These are phyloP conservation scores for Ochropacha duplaris DNA, from an alignment of 2,888 invertebrate species.

Conservation along the genomic window DNA sequence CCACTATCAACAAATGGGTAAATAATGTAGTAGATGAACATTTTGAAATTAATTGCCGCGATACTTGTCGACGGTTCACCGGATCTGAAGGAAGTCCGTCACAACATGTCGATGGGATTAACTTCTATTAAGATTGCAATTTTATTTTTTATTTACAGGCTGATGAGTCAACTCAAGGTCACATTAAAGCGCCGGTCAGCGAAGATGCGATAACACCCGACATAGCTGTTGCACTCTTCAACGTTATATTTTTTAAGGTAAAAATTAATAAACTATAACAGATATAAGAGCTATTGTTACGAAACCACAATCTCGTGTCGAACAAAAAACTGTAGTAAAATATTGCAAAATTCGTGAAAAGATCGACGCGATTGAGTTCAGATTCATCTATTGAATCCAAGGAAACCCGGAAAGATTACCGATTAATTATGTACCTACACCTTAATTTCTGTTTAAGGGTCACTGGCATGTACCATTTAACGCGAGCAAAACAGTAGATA, in stretches of 20 bases:
- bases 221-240: slow-evolving; percentile 41
- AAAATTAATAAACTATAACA: not conserved
- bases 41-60: not conserved
- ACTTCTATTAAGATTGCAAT: too few species aligned
- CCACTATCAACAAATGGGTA: slow-evolving; percentile 34
- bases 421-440: too few species aligned
- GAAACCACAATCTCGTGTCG: too few species aligned
- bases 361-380: too few species aligned
- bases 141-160: slow-evolving; percentile 44
- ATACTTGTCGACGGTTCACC: too few species aligned
- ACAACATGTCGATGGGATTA: too few species aligned
- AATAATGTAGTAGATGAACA: slow-evolving; percentile 5
- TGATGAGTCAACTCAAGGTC: slow-evolving; percentile 44
- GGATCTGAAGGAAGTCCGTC: too few species aligned
- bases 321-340: too few species aligned
- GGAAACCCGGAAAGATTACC: too few species aligned
- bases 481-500: slow-evolving; percentile 39
- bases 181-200: slow-evolving; percentile 43
- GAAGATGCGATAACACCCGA: slow-evolving; percentile 23
- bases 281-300: not conserved
- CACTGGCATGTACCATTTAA: slow-evolving; percentile 57
- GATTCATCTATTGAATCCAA: too few species aligned
- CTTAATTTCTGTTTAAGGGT: slow-evolving; percentile 37
- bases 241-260: slow-evolving; percentile 52
- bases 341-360: too few species aligned